phyloP scores from a whole-genome alignment of 64 coral and sea anemone species.

The Montipora capricornis region DNA sequence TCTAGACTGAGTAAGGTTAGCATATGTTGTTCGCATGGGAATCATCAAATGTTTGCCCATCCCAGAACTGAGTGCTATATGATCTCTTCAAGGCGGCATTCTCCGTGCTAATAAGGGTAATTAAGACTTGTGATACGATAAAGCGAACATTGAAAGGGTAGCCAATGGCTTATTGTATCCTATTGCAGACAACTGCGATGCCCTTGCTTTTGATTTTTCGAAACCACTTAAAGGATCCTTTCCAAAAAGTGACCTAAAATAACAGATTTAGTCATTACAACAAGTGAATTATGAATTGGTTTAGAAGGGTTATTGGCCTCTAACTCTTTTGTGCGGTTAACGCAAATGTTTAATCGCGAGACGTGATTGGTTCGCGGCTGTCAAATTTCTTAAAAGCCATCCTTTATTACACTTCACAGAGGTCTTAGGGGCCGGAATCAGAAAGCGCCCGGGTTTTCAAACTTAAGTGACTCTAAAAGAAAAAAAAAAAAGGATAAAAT shows the following conservation, averaged over 20 bases:
- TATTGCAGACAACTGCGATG: background rate
- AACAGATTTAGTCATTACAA: background rate
- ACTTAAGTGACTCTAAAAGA: background rate
- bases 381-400: conserved; percentile 30
- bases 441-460: background rate
- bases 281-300: conserved; percentile 22
- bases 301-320: conserved; percentile 30
- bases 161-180: conserved; percentile 4
- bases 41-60: conserved; percentile 38
- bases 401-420: conserved; percentile 21
- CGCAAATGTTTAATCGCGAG: background rate
- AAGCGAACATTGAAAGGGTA: background rate
- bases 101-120: conserved; percentile 32
- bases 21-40: conserved; percentile 14
- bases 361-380: conserved; percentile 23
- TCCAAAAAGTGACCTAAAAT: background rate
- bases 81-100: conserved; percentile 47
- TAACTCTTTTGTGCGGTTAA: conserved; percentile 30
- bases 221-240: background rate
- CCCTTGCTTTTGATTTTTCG: background rate
- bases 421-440: conserved; percentile 30
- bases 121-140: conserved; percentile 11
- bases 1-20: background rate
- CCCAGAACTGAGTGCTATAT: conserved; percentile 11
- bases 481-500: background rate